Evolutionary conservation across 2,888 invertebrate species (phyloP), one percentile per base, ranked within the genome.

Genomic region (Panopea generosa): DNA sequence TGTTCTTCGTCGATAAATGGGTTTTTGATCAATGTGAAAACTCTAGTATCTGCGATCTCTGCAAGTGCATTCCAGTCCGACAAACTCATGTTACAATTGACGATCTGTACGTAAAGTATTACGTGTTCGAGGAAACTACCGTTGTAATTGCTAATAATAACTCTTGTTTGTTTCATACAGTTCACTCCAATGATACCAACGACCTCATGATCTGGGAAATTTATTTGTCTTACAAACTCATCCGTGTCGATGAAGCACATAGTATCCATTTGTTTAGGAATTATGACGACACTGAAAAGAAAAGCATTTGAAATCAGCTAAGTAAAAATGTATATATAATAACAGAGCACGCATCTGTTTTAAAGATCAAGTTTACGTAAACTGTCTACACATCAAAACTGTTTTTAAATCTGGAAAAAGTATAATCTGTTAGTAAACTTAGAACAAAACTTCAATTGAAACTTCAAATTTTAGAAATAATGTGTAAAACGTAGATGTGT

Each of bases 1-100:
- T 11, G 6, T 33, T 33, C 33, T 7, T 33, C 33, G 11, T 33
- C 33, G 33, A 11, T 4, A 33, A 33, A 33, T 33, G 33, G 33
- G 33, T 33, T 33, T 4, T 33, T 7, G 6, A 33, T 33, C 33
- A 33, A 33, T 7, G 6, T 33, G 1, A 60, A 43, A 2, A 60
- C 60, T 20, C 60, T 22, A 43, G 45, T 49, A 16, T 60, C 60
- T 18, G 60, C 20, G 3, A 47, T 43, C 14, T 22, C 18, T 27
- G 60, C 27, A 40, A 60, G 18, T 43, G 40, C 22, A 24, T 60
- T 27, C 60, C 60, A 60, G 20, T 60, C 60, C 9, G 60, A 60
- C 11, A 49, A 3, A 26, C 27, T 24, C 40, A 40, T 60, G 24
- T 47, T 60, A n/a, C 60, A 60, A 16, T 60, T 45, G 24, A 24